A percentile compares a stretch with the other conserved stretches of the same genome.
Conservation (phyloP, 2,797 vertebrate genomes). For the Fringilla coelebs region DNA sequence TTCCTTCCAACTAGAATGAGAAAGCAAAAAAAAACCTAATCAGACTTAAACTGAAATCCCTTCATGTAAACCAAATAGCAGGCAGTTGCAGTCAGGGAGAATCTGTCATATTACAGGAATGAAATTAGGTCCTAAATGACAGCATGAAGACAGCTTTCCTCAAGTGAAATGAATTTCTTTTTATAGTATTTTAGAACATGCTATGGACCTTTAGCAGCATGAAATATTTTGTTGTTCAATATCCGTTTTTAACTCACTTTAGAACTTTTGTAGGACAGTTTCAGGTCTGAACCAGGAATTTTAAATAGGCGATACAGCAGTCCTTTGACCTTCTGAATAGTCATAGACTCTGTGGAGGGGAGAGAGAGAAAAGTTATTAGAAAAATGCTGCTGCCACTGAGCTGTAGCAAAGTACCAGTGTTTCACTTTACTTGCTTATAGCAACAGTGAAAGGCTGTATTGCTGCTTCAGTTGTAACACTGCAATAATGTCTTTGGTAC, state of each 20-base stretch:
- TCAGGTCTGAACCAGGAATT: conserved; percentile 82
- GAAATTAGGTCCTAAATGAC: neutral
- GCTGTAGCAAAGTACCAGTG: neutral
- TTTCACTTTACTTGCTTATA: neutral
- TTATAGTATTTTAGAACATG: neutral
- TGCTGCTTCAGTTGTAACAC: conserved; percentile 42
- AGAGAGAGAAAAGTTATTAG: neutral
- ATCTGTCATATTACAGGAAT: neutral
- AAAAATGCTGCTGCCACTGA: conserved; percentile 12
- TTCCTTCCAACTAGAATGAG: conserved; percentile 79
- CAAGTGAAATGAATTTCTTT: neutral
- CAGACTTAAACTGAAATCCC: neutral
- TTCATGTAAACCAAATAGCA: neutral
- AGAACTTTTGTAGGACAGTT: conserved; percentile 83
- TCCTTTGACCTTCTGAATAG: conserved; percentile 90
- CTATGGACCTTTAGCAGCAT: neutral
- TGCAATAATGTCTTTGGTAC: conserved; percentile 9
- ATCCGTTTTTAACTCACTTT: conserved; percentile 78
- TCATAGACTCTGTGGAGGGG: conserved; percentile 85
- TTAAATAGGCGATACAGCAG: conserved; percentile 86
- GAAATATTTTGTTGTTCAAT: neutral
- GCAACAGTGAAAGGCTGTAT: neutral
- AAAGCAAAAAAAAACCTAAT: neutral
- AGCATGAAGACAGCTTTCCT: neutral
- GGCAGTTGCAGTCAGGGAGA: neutral